Base-by-base conservation (phyloP, 1,140 invertebrate genomes). In the Heliconius melpomene region DNA sequence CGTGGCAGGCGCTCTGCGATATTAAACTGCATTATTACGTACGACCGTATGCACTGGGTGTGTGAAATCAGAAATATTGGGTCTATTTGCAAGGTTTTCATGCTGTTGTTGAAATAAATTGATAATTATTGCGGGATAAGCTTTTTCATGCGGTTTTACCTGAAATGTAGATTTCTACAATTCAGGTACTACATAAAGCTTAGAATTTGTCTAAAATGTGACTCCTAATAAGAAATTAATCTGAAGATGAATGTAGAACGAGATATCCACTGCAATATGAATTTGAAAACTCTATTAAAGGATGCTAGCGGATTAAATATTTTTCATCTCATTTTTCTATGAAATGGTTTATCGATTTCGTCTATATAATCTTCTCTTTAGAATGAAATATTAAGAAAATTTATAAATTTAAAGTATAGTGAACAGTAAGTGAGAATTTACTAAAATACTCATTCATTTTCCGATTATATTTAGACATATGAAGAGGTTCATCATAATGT, bases 1-100 rank as follows among this genome's bases (percentile, higher is more conserved):
- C 54, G 18, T n/a, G 54, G 18, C 54, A 57, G 54, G 54, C 54
- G 11, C 40, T 40, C 40, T 57, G 54, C 54, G 18, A 57, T 57
- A 57, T 57, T 57, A 57, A 57, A 57, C 16, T 57, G 54, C 54
- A n/a, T 57, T 57, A 57, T 57, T 23, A 57, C 54, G n/a, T 57
- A 57, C 2, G 2, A 57, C 23, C 18, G 54, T 23, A 7, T 57
- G 54, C 8, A 7, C 54, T 57, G 9, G n/a, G n/a, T 3, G 54
- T 57, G 54, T 57, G 54, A 57, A 57, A 57, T 57, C n/a, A 23
- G 54, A 57, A n/a, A 57, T 57, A 57, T 40, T 40, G 11, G 11
- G 11, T 40, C 11, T 3, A 40, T 40, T 40, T 40, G 11, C 40
- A 40, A 40, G 40, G 40, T 13, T 40, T 13, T 32, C 29, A 32